phyloP scores from a whole-genome alignment of 2,113 vertebrate genomes.

The Nestor notabilis region DNA sequence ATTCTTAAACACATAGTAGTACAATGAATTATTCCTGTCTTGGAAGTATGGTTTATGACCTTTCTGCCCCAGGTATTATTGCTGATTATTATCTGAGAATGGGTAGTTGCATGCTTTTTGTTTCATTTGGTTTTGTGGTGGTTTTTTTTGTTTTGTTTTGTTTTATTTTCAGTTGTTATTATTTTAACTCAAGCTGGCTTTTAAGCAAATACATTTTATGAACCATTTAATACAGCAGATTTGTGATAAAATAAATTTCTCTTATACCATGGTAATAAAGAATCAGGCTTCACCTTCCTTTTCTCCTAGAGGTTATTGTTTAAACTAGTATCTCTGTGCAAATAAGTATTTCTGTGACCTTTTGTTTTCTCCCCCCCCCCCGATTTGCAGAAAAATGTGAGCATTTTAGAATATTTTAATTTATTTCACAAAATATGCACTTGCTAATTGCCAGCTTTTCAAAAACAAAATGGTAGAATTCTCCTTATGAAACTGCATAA shows the following conservation, averaged over 20 bases:
- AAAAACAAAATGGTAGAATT: constrained; percentile 60
- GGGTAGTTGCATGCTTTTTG: constrained; percentile 39
- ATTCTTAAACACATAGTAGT: constrained; percentile 68
- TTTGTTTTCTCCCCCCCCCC: not conserved
- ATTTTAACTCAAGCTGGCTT: not conserved
- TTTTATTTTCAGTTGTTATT: not conserved
- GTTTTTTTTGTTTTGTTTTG: not conserved
- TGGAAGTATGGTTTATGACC: constrained; percentile 67
- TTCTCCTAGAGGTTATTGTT: not conserved
- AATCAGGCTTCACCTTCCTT: not conserved
- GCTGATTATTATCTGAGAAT: constrained; percentile 71
- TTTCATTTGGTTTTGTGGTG: constrained; percentile 5
- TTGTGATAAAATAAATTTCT: not conserved
- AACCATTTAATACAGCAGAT: not conserved
- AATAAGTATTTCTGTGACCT: not conserved
- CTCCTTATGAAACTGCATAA: constrained; percentile 86
- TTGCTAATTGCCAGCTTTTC: constrained; percentile 23
- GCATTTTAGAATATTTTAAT: not conserved
- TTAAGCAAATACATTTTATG: constrained; percentile 44
- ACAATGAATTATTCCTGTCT: constrained; percentile 72
- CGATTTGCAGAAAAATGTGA: not conserved
- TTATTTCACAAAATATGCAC: not conserved
- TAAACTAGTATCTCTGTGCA: not conserved
- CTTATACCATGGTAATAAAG: not conserved
- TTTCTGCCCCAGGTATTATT: constrained; percentile 72